Conservation (phyloP, 2,888 invertebrate genomes). For the Phymatocera aterrima region DNA sequence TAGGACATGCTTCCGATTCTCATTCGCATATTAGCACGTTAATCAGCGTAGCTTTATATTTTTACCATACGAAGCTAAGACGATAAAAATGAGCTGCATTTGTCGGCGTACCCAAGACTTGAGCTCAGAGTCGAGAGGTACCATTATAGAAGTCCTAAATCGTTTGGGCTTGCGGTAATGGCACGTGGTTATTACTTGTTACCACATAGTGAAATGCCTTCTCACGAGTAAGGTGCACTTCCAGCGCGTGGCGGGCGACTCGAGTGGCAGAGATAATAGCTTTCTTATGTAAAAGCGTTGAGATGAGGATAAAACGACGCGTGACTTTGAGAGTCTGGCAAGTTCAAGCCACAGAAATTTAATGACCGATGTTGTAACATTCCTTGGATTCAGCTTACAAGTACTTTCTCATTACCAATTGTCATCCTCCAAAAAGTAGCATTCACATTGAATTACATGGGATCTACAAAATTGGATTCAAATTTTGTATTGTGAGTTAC, state of each 20-base stretch:
- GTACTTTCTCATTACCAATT: neutral
- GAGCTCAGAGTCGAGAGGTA: neutral
- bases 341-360: neutral
- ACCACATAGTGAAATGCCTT: constrained; percentile 32
- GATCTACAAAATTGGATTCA: no score
- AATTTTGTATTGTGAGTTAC: no score
- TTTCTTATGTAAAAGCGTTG: constrained; percentile 12
- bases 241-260: constrained; percentile 27
- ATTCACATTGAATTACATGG: no score
- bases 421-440: neutral
- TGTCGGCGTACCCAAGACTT: neutral
- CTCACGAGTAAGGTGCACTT: constrained; percentile 5
- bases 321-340: neutral
- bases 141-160: neutral
- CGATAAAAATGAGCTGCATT: neutral
- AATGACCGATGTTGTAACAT: neutral
- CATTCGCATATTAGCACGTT: no score
- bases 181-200: constrained; percentile 10
- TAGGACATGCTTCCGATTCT: no score
- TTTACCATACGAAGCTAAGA: neutral
- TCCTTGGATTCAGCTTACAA: neutral
- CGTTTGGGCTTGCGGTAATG: neutral
- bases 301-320: constrained; percentile 20
- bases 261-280: constrained; percentile 30
- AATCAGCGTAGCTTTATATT: no score